Base-by-base conservation (phyloP, 2,113 vertebrate genomes). In the Bothrops jararaca region DNA sequence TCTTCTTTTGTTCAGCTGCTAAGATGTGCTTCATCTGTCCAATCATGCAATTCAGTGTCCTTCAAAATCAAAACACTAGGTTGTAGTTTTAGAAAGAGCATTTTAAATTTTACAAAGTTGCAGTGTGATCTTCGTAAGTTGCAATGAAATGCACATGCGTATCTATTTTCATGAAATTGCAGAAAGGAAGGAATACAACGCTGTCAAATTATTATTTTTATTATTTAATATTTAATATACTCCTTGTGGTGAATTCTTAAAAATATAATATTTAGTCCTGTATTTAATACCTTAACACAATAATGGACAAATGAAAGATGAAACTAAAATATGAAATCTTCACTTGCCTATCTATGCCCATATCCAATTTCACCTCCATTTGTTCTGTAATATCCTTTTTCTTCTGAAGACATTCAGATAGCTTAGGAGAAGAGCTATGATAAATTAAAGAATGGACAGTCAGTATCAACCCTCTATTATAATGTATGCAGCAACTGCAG, bases 381-480 rank as follows among this genome's bases (percentile, higher is more conserved):
- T 99, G 99, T 93, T 99, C 99, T 91, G 99, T 99, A 96, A 99
- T 98, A 93, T 99, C 99, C 94, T 99, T 99, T 96, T 99, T 99
- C 98, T 99, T 99, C 94, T 99, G 99, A 95, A 99, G 98, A 96
- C 99, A 99, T 98, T 99, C 99, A 12, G 99, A 98, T 94, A 99
- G 97, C 96, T 99, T 99, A 94, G 99, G 99, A 96, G 99, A 99
- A 64, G 99, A 99, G 97, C 99, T 99, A 96, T 24, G 95, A 87
- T 89, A 94, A 80, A 89, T 93, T 86, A 95, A 89, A 29, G 39
- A 8, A 29, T 58, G 34, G 64, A 88, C 90, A 87, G 64, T 60
- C 90, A 0, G 93, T 39, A 92, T 92, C 45, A 52, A 64, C 91
- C 26, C 20, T 52, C n/a, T 34, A 22, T 6, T 10, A 13, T 26